These are phyloP conservation scores for Antennarius striatus DNA, from an alignment of 2,113 vertebrate genomes.

Conservation along the genomic window DNA sequence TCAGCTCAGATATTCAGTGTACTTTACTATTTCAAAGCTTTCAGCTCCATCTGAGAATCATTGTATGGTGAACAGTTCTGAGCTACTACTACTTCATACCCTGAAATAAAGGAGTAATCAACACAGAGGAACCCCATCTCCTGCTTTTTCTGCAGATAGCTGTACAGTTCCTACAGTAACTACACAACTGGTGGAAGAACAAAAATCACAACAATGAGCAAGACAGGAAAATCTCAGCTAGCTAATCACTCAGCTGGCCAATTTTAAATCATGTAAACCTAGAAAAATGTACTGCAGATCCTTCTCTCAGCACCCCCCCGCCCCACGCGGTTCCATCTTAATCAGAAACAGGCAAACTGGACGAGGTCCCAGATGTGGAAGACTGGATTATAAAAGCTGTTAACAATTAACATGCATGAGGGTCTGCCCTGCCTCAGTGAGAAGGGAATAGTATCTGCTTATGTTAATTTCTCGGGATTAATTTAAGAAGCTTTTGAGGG, in stretches of 20 bases:
- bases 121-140: too few species aligned
- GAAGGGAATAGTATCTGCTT: slow-evolving; percentile 60
- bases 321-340: slow-evolving; percentile 51
- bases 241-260: slow-evolving; percentile 52
- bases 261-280: slow-evolving; percentile 30
- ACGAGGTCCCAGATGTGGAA: slow-evolving; percentile 56
- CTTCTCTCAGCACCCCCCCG: slow-evolving; percentile 25
- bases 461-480: slow-evolving; percentile 66
- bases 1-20: too few species aligned
- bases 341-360: slow-evolving; percentile 70
- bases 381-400: slow-evolving; percentile 71
- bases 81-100: too few species aligned
- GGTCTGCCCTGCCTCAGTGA: slow-evolving; percentile 48
- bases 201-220: slow-evolving; percentile 16
- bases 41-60: too few species aligned
- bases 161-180: too few species aligned
- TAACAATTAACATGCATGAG: slow-evolving; percentile 71
- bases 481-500: slow-evolving; percentile 67
- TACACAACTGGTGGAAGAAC: too few species aligned
- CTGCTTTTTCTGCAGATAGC: too few species aligned
- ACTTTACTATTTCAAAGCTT: too few species aligned
- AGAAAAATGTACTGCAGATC: slow-evolving; percentile 38
- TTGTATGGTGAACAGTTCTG: too few species aligned
- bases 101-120: too few species aligned
- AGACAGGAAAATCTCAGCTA: slow-evolving; percentile 33